phyloP scores from a whole-genome alignment of 2,888 invertebrate species.

The Linnaemya vulpina region DNA sequence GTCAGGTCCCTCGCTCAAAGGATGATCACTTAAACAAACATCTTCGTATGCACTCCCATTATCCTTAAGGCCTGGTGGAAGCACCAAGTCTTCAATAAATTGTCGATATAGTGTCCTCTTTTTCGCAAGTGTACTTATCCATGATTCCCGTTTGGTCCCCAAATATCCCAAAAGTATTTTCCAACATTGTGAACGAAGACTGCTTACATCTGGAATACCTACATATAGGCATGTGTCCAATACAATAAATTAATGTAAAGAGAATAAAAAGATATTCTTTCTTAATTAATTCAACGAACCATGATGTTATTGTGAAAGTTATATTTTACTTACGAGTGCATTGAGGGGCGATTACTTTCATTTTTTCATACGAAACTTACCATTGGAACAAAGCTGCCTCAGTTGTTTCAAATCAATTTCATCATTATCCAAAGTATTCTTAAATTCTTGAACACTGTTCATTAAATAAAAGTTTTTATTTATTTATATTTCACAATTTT shows the following conservation, averaged over 20 bases:
- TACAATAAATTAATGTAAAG: background rate
- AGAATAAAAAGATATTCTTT: conserved; percentile 38
- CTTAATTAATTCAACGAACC: conserved; percentile 35
- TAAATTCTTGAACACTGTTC: conserved; percentile 90
- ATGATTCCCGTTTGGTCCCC: conserved; percentile 87
- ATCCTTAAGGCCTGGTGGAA: conserved; percentile 88
- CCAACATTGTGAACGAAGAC: conserved; percentile 93
- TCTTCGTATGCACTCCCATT: conserved; percentile 70
- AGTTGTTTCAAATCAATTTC: conserved; percentile 88
- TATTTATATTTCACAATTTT: conserved; percentile 6
- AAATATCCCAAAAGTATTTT: conserved; percentile 93
- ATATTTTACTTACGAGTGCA: conserved; percentile 32
- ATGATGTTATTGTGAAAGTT: conserved; percentile 44
- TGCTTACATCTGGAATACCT: conserved; percentile 95
- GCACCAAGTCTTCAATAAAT: conserved; percentile 94
- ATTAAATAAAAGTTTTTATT: conserved; percentile 14
- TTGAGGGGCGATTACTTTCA: conserved; percentile 48
- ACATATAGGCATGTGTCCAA: background rate
- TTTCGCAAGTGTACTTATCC: conserved; percentile 87
- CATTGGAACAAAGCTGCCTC: conserved; percentile 90
- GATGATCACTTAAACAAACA: conserved; percentile 87
- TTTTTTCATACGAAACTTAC: conserved; percentile 83
- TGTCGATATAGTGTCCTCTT: conserved; percentile 92
- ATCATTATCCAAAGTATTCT: conserved; percentile 88
- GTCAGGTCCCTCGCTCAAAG: conserved; percentile 95